Percentiles rank a stretch among this genome's conserved stretches.
Conservation (phyloP, 2,113 vertebrate genomes). For the Amblyornis subalaris region DNA sequence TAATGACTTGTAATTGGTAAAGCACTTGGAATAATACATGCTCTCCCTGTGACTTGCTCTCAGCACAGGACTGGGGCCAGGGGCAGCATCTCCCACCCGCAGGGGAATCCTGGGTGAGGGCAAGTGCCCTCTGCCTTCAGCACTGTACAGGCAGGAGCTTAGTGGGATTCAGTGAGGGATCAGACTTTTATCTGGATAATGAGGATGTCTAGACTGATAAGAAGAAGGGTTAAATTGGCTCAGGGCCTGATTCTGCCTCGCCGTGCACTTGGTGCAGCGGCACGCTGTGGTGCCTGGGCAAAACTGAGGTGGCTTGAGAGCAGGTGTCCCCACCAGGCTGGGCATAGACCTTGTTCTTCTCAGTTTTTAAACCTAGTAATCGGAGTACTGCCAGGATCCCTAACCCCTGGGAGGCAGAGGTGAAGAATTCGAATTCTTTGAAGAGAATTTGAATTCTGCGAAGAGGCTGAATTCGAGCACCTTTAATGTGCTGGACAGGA, state of each 20-base stretch:
- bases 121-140: not conserved
- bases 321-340: accelerated
- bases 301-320: not conserved
- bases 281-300: accelerated
- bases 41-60: accelerated
- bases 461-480: no score
- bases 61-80: accelerated
- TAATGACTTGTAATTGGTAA: constrained; percentile 21
- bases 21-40: not conserved
- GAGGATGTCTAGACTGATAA: constrained; percentile 59
- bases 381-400: not conserved
- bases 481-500: accelerated
- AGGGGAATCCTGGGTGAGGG: not conserved
- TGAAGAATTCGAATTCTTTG: not conserved
- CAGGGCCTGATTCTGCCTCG: not conserved
- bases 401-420: not conserved
- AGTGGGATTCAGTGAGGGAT: constrained; percentile 18
- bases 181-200: constrained; percentile 63
- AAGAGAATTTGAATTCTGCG: no score
- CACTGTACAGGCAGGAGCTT: not conserved
- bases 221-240: constrained; percentile 52
- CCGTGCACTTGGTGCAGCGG: accelerated
- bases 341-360: not conserved
- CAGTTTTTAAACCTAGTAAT: accelerated
- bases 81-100: not conserved